phyloP scores from a whole-genome alignment of 30 jellyfish, hydroid and myxozoan genomes.

The Turritopsis dohrnii region DNA sequence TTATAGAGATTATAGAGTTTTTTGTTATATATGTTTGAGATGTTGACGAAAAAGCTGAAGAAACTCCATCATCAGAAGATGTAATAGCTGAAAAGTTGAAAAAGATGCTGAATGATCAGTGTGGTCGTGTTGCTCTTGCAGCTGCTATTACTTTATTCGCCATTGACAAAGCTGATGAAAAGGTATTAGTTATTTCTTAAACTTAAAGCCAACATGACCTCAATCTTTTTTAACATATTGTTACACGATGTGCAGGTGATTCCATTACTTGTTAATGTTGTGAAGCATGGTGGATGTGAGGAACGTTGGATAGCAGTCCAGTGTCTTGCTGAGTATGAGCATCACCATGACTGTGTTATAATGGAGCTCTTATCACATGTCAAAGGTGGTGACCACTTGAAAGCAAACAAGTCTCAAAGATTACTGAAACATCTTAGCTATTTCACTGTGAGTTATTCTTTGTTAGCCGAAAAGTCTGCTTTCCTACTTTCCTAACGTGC shows the following conservation, averaged over 20 bases:
- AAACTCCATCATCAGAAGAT: neutral
- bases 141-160: conserved; percentile 70
- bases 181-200: conserved; percentile 28
- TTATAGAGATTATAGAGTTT: too few species aligned
- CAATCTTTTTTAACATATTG: neutral
- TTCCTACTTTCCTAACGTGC: too few species aligned
- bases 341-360: conserved; percentile 49
- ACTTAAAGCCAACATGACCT: neutral
- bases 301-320: conserved; percentile 95
- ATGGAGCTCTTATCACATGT: conserved; percentile 48
- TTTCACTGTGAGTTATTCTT: conserved; percentile 45
- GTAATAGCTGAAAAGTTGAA: neutral
- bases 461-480: too few species aligned
- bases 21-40: too few species aligned
- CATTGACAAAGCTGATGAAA: conserved; percentile 39
- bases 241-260: neutral
- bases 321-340: conserved; percentile 61
- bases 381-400: conserved; percentile 45
- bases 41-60: neutral
- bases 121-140: conserved; percentile 70
- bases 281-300: conserved; percentile 57
- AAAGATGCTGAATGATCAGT: conserved; percentile 41
- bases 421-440: conserved; percentile 60
- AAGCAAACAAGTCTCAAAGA: conserved; percentile 41
- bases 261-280: neutral